Conservation (phyloP, 1,140 invertebrate species). For the Anastrepha obliqua region DNA sequence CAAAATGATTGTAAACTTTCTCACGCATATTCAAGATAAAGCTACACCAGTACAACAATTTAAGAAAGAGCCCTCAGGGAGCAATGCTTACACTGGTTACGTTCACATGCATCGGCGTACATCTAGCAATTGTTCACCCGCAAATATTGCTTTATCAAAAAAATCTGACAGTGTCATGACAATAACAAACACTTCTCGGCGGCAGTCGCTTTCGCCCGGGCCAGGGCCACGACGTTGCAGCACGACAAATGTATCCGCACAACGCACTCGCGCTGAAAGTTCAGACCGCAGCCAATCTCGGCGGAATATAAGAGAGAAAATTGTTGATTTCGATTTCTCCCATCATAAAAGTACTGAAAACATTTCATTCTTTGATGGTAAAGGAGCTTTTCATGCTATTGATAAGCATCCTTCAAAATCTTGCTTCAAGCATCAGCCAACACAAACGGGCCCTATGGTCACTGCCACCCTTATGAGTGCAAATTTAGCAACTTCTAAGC, state of each 20-base stretch:
- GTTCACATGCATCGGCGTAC: constrained; percentile 64
- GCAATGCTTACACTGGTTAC: constrained; percentile 56
- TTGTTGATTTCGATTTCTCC: constrained; percentile 73
- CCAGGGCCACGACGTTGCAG: constrained; percentile 59
- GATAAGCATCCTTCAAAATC: constrained; percentile 69
- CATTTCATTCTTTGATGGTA: constrained; percentile 60
- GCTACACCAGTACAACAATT: constrained; percentile 63
- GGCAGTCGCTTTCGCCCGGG: constrained; percentile 65
- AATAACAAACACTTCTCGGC: constrained; percentile 56
- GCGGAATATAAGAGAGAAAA: constrained; percentile 69
- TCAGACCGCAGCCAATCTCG: constrained; percentile 66
- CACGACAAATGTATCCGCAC: constrained; percentile 57
- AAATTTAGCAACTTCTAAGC: constrained; percentile 59
- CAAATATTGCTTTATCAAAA: constrained; percentile 68
- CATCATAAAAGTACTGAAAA: constrained; percentile 73
- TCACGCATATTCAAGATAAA: constrained; percentile 83
- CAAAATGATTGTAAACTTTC: constrained; percentile 88
- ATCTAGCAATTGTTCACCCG: constrained; percentile 66
- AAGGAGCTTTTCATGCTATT: neutral
- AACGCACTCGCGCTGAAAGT: constrained; percentile 68
- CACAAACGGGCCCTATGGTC: constrained; percentile 62
- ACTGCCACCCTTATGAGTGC: constrained; percentile 59
- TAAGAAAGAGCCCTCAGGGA: constrained; percentile 68
- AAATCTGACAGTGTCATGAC: constrained; percentile 59
- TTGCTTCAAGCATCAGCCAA: constrained; percentile 70